Evolutionary conservation across 2,888 invertebrate species (phyloP).

Genomic region (Papilio protenor): DNA sequence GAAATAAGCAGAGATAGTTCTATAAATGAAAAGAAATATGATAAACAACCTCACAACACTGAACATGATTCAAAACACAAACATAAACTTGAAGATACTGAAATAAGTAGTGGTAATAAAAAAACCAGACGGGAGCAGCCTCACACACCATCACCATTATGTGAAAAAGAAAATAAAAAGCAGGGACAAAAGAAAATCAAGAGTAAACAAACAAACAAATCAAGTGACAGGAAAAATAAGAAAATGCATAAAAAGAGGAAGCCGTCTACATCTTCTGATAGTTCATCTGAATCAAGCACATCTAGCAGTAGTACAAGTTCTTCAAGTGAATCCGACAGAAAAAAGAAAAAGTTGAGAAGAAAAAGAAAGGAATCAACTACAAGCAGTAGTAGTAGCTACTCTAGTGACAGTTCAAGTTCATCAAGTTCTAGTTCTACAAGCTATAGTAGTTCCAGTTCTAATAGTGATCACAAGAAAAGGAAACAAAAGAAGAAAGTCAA

Average conservation of each 20-base stretch:
- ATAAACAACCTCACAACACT: conserved; percentile 35
- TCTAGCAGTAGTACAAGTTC: conserved; percentile 71
- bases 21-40: conserved; percentile 18
- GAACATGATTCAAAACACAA: conserved; percentile 40
- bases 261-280: conserved; percentile 70
- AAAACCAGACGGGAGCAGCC: conserved; percentile 45
- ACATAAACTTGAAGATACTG: conserved; percentile 38
- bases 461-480: conserved; percentile 62
- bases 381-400: conserved; percentile 66
- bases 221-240: conserved; percentile 50
- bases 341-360: conserved; percentile 60
- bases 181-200: conserved; percentile 46
- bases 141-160: conserved; percentile 50
- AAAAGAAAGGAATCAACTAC: conserved; percentile 67
- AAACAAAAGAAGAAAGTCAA: conserved; percentile 56
- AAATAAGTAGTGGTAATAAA: conserved; percentile 43
- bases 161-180: conserved; percentile 48
- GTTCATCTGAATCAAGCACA: conserved; percentile 68
- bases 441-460: conserved; percentile 64
- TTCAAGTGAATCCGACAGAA: conserved; percentile 67
- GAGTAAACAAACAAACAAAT: conserved; percentile 49
- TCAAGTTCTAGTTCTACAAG: conserved; percentile 62
- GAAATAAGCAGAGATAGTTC: conserved; percentile 13
- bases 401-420: conserved; percentile 60
- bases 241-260: conserved; percentile 59